A percentile compares a stretch with the other conserved stretches of the same genome.
phyloP scores from a whole-genome alignment of 2,888 invertebrate species.

The Lordiphosa andalusiaca region DNA sequence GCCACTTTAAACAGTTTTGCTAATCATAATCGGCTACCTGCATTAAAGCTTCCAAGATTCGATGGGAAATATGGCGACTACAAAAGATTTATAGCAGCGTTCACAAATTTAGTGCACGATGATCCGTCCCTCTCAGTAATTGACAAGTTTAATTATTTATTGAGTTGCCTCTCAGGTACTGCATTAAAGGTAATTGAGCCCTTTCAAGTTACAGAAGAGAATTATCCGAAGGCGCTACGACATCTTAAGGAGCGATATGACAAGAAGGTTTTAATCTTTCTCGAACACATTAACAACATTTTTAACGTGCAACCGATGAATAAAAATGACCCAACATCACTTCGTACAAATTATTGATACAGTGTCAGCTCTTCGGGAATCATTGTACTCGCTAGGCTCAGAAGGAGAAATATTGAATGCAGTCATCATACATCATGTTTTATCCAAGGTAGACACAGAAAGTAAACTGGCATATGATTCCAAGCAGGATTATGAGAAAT shows the following conservation, averaged over 20 bases:
- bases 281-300: not conserved
- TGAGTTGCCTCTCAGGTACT: not conserved
- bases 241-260: not conserved
- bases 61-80: not conserved
- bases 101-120: not conserved
- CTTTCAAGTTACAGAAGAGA: slow-evolving; percentile 9
- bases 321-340: not conserved
- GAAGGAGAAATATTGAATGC: not conserved
- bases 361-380: not conserved
- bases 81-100: not conserved
- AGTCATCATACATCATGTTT: too few species aligned
- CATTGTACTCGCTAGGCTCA: not conserved
- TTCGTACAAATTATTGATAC: not conserved
- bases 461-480: not conserved
- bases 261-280: not conserved
- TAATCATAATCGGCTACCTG: too few species aligned
- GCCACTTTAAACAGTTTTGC: too few species aligned
- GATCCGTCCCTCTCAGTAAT: not conserved
- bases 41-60: not conserved
- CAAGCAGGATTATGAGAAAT: not conserved
- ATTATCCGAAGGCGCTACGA: not conserved
- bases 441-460: too few species aligned
- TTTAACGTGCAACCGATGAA: not conserved
- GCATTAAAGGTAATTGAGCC: slow-evolving; percentile 1
- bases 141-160: not conserved